These are phyloP conservation scores for Schmidtea mediterranea DNA, from an alignment of 1,140 invertebrate species.

Conservation along the genomic window DNA sequence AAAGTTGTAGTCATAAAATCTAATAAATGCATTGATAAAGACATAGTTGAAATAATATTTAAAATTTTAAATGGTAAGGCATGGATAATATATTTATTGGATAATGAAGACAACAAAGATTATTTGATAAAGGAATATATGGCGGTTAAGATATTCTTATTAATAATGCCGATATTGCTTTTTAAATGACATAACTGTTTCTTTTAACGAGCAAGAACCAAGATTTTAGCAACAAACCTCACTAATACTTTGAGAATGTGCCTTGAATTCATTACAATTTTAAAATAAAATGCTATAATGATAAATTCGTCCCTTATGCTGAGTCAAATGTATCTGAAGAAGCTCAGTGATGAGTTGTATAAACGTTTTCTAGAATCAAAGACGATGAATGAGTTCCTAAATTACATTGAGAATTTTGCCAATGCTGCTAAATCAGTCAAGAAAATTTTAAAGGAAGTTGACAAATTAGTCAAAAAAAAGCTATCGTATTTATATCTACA, in stretches of 20 bases:
- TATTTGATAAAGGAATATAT: constrained; percentile 37
- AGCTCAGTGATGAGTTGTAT: constrained; percentile 27
- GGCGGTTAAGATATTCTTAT: constrained; percentile 48
- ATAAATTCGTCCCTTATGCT: constrained; percentile 43
- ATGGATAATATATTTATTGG: constrained; percentile 35
- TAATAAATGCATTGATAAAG: constrained; percentile 48
- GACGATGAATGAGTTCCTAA: constrained; percentile 20
- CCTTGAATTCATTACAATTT: constrained; percentile 38
- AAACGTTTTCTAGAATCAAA: constrained; percentile 21
- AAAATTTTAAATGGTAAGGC: constrained; percentile 32
- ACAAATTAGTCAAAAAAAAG: too few species aligned
- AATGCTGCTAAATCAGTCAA: too few species aligned
- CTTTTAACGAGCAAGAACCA: constrained; percentile 39
- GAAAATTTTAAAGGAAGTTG: too few species aligned
- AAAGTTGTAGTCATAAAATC: constrained; percentile 44
- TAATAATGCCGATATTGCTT: constrained; percentile 57
- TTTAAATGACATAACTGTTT: constrained; percentile 34
- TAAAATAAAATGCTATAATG: constrained; percentile 39
- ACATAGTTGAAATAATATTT: constrained; percentile 38
- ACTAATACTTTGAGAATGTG: constrained; percentile 37
- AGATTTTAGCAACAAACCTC: constrained; percentile 40
- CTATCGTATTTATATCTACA: too few species aligned
- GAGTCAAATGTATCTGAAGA: constrained; percentile 17
- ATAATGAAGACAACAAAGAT: constrained; percentile 30
- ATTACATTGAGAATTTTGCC: background rate